Percentiles rank a stretch among this genome's conserved stretches.
Conservation (phyloP, 2,113 vertebrate genomes). For the Ondatra zibethicus region DNA sequence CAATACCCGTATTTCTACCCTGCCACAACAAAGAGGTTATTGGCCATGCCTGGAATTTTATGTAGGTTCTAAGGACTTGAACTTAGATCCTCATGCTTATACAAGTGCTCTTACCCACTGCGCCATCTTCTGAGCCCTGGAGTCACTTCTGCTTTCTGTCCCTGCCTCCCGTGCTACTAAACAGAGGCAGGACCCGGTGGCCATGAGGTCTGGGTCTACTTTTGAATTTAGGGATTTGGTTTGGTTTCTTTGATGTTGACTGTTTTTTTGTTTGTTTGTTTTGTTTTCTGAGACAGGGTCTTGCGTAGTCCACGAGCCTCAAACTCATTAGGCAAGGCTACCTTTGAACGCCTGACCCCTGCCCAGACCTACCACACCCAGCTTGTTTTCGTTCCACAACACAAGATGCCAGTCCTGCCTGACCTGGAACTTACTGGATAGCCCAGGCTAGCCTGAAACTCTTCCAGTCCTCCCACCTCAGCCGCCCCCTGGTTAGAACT, state of each 20-base stretch:
- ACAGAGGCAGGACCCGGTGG: not conserved
- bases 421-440: not conserved
- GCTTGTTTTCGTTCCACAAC: not conserved
- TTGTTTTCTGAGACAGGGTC: not conserved
- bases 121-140: not conserved
- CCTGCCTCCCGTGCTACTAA: not conserved
- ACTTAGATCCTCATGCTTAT: not conserved
- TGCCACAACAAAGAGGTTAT: not conserved
- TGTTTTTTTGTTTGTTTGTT: not conserved
- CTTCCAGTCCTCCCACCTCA: not conserved
- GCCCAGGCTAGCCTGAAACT: not conserved
- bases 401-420: not conserved
- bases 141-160: not conserved
- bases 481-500: not conserved
- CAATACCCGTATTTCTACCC: not conserved
- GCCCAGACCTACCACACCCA: not conserved
- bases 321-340: not conserved
- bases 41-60: not conserved
- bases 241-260: too few species aligned
- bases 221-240: not conserved
- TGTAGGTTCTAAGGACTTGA: not conserved
- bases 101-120: not conserved
- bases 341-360: not conserved
- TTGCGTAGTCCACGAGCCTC: not conserved
- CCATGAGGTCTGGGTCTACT: not conserved